Evolutionary conservation across 2,797 vertebrate genomes (phyloP).

Genomic region (Galago senegalensis): DNA sequence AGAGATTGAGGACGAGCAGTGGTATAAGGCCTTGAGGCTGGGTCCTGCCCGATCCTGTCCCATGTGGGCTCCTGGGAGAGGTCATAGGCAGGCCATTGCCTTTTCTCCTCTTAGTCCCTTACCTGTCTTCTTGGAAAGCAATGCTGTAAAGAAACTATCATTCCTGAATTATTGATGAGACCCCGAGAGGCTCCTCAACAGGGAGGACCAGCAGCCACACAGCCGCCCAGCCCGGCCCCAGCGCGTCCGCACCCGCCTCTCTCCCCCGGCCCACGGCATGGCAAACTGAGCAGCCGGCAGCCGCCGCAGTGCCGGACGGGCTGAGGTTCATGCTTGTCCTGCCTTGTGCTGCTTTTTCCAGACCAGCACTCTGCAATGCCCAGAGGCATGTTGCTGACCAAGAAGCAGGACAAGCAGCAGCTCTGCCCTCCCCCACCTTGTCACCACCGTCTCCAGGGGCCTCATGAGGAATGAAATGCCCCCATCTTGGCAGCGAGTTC

Average conservation of each 20-base stretch:
- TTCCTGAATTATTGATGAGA: not conserved
- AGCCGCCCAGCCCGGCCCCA: rapidly evolving
- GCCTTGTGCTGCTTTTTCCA: not conserved
- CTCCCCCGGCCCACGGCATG: rapidly evolving
- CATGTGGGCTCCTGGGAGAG: not conserved
- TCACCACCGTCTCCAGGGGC: not conserved
- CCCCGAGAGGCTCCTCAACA: not conserved
- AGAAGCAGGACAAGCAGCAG: not conserved
- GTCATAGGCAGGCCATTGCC: rapidly evolving
- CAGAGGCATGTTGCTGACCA: not conserved
- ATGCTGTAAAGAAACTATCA: rapidly evolving
- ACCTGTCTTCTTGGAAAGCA: not conserved
- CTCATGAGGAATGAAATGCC: not conserved
- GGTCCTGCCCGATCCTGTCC: not conserved
- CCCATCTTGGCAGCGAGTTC: too few species aligned
- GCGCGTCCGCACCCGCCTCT: rapidly evolving
- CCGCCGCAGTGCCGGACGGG: rapidly evolving
- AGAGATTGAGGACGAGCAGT: rapidly evolving
- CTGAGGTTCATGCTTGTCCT: not conserved
- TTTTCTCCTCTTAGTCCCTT: not conserved
- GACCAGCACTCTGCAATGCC: not conserved
- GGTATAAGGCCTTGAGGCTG: not conserved
- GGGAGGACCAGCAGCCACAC: not conserved
- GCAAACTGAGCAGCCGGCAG: rapidly evolving
- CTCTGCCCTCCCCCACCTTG: not conserved